These are phyloP conservation scores for Lytechinus variegatus DNA, from an alignment of 35 echinoderm and acorn worm genomes.

Conservation along the genomic window DNA sequence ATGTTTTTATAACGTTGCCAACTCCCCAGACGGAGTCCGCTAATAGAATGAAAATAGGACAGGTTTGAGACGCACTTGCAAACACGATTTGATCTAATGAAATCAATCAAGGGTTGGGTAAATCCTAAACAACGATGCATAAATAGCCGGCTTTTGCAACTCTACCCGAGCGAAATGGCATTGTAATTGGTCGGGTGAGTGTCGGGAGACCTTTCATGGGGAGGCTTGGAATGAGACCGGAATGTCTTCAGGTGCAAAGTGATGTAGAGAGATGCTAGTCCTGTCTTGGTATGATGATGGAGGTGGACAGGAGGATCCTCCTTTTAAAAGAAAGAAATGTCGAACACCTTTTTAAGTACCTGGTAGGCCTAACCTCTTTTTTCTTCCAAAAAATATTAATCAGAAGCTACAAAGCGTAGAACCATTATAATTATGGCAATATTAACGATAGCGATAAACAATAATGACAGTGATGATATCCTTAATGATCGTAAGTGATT, in stretches of 20 bases:
- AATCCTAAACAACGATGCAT: slow-evolving; percentile 19
- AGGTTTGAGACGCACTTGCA: not conserved
- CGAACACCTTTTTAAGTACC: too few relatives aligned
- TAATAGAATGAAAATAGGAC: not conserved
- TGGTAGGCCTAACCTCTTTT: too few relatives aligned
- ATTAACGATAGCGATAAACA: too few relatives aligned
- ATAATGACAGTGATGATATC: too few relatives aligned
- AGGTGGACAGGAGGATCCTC: not conserved
- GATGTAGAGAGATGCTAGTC: not conserved
- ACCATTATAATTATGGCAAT: too few relatives aligned
- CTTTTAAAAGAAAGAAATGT: not conserved
- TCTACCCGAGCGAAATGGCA: not conserved
- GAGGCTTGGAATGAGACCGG: not conserved
- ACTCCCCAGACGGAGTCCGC: not conserved
- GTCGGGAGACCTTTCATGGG: slow-evolving; percentile 23
- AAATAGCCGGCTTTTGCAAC: slow-evolving; percentile 33
- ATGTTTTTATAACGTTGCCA: not conserved
- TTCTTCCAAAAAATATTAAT: too few relatives aligned
- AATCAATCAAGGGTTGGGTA: slow-evolving; percentile 21
- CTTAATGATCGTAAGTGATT: too few relatives aligned
- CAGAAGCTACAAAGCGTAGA: too few relatives aligned
- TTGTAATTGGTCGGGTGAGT: slow-evolving; percentile 15
- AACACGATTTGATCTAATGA: not conserved
- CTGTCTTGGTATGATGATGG: not conserved
- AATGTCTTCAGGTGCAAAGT: slow-evolving; percentile 46